Percentiles rank a stretch among this genome's conserved stretches.
phyloP scores from a whole-genome alignment of 2,113 vertebrate species.

The Pseudois nayaur region DNA sequence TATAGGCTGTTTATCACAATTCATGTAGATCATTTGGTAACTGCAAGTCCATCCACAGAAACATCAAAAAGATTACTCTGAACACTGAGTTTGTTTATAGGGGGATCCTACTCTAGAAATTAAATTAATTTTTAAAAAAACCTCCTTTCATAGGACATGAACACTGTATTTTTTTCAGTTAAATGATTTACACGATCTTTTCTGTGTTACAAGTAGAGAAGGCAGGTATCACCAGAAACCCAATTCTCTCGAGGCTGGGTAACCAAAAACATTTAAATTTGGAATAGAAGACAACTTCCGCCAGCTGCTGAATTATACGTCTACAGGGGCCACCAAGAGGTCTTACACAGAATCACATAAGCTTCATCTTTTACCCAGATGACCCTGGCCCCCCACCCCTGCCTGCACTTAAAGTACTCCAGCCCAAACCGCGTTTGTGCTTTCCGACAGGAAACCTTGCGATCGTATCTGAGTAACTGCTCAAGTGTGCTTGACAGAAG shows the following conservation, averaged over 20 bases:
- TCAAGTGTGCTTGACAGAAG: neutral
- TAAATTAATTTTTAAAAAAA: neutral
- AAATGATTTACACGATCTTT: neutral
- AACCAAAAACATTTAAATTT: neutral
- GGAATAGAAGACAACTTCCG: neutral
- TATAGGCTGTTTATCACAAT: neutral
- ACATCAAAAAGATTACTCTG: neutral
- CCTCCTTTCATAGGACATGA: neutral
- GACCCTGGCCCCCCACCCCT: neutral
- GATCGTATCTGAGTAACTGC: neutral
- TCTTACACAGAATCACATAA: neutral
- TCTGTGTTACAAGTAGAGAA: neutral
- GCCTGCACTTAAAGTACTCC: neutral
- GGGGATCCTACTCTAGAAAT: neutral
- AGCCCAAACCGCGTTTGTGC: neutral
- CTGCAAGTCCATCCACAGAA: neutral
- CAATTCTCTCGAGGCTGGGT: neutral
- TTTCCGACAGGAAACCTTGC: neutral
- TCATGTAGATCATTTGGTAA: neutral
- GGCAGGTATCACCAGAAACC: neutral
- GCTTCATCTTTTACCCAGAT: neutral
- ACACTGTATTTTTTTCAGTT: neutral
- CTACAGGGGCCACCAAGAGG: neutral
- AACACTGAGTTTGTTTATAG: neutral
- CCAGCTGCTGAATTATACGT: neutral